Conservation (phyloP, 2,888 invertebrate genomes). For the Graphium colonna region DNA sequence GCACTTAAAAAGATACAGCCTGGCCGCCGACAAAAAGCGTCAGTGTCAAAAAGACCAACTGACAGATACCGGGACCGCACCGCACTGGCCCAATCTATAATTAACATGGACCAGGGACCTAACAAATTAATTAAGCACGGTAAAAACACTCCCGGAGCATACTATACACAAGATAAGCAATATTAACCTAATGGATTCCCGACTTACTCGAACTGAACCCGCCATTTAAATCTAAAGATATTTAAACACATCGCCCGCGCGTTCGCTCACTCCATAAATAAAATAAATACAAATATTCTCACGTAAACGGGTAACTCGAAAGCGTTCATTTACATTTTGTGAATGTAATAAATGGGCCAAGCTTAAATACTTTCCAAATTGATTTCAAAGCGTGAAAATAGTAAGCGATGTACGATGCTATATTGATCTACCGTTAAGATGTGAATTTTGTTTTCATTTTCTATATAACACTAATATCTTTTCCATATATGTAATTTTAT, state of each 20-base stretch:
- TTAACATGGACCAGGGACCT: slow-evolving; percentile 36
- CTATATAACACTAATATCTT: too few species aligned
- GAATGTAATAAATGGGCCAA: slow-evolving; percentile 77
- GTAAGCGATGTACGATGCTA: neutral
- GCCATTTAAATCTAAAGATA: slow-evolving; percentile 74
- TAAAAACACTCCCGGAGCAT: slow-evolving; percentile 40
- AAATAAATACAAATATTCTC: slow-evolving; percentile 80
- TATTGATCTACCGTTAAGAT: neutral
- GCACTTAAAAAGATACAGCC: slow-evolving; percentile 16
- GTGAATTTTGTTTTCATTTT: neutral
- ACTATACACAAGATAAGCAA: slow-evolving; percentile 63
- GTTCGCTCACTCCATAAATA: slow-evolving; percentile 70
- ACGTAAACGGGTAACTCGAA: slow-evolving; percentile 75
- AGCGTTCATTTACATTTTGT: slow-evolving; percentile 75
- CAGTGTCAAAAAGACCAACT: slow-evolving; percentile 18
- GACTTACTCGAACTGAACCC: slow-evolving; percentile 63
- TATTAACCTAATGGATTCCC: slow-evolving; percentile 70
- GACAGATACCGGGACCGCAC: slow-evolving; percentile 21
- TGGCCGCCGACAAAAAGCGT: slow-evolving; percentile 20
- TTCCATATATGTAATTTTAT: too few species aligned
- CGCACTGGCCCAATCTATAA: slow-evolving; percentile 22
- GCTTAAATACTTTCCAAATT: slow-evolving; percentile 59
- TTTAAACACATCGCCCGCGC: slow-evolving; percentile 76
- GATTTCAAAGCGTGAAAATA: neutral
- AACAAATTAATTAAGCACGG: slow-evolving; percentile 47